Conservation (phyloP, 1,140 invertebrate genomes). For the Tetramorium simillimum region DNA sequence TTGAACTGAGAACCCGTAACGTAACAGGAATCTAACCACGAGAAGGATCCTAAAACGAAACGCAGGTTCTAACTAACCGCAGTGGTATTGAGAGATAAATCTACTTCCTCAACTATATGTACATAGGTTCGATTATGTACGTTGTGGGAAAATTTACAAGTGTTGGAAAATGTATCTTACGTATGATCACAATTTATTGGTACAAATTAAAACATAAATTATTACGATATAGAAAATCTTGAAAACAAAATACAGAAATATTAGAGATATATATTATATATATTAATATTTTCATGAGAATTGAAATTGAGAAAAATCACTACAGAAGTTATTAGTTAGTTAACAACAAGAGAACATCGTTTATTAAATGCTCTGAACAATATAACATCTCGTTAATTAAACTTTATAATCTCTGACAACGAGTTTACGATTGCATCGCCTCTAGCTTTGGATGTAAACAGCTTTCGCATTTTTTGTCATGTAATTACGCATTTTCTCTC, state of each 20-base stretch:
- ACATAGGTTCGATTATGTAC: background rate
- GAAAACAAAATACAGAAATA: no score
- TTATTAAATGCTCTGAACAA: background rate
- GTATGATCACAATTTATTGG: background rate
- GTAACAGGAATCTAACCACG: conserved; percentile 7
- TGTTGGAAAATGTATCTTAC: background rate
- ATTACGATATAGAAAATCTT: background rate
- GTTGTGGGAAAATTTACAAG: background rate
- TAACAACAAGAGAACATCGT: background rate
- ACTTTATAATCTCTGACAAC: background rate
- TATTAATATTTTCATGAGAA: background rate
- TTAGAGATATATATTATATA: background rate
- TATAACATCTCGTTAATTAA: conserved; percentile 28
- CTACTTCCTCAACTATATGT: background rate
- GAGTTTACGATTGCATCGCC: background rate
- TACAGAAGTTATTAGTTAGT: background rate
- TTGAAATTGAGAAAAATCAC: background rate
- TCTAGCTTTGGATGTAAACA: conserved; percentile 25
- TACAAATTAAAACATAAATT: background rate
- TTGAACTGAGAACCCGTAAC: background rate
- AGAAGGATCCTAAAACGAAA: conserved; percentile 28
- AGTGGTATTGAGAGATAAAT: conserved; percentile 3
- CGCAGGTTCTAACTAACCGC: conserved; percentile 8
- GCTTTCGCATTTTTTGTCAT: conserved; percentile 12
- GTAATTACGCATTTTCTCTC: conserved; percentile 30